phyloP scores from a whole-genome alignment of 2,113 vertebrate genomes.

The Tursiops truncatus region DNA sequence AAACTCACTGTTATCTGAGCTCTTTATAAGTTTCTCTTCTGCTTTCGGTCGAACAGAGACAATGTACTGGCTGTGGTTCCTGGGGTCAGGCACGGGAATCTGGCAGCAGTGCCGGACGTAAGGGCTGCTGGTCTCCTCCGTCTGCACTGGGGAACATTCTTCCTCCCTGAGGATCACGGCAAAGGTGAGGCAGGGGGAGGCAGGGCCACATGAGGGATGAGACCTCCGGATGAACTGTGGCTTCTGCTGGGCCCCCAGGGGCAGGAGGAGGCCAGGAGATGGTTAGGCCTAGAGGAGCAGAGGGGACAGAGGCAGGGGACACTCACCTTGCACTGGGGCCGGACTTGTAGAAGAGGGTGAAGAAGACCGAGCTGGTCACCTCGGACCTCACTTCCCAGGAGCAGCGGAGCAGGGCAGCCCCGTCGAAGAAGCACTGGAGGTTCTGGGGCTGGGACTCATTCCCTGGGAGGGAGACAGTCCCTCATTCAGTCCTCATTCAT shows the following conservation, averaged over 20 bases:
- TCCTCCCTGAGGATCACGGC: conserved; percentile 50
- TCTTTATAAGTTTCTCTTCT: conserved; percentile 33
- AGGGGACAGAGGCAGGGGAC: too few species aligned
- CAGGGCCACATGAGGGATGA: rapidly evolving
- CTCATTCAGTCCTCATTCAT: neutral
- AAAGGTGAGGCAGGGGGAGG: neutral
- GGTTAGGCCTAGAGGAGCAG: neutral
- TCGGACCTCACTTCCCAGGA: conserved; percentile 83
- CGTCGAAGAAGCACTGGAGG: conserved; percentile 81
- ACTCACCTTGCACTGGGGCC: conserved; percentile 45
- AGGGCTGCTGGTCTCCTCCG: neutral
- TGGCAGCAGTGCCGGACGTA: neutral
- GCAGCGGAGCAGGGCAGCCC: conserved; percentile 74
- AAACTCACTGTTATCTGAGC: conserved; percentile 60
- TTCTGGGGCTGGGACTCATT: conserved; percentile 80
- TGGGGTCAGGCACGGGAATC: neutral
- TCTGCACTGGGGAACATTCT: conserved; percentile 16
- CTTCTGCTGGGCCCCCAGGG: neutral
- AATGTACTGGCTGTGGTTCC: neutral
- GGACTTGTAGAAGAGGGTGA: conserved; percentile 81
- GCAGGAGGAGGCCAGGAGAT: neutral
- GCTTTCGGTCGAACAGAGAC: neutral
- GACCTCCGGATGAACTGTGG: neutral
- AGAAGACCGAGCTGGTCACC: conserved; percentile 76
- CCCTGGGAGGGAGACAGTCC: conserved; percentile 39